Base-by-base conservation (phyloP, 2,113 vertebrate genomes). In the Nesogale talazaci region DNA sequence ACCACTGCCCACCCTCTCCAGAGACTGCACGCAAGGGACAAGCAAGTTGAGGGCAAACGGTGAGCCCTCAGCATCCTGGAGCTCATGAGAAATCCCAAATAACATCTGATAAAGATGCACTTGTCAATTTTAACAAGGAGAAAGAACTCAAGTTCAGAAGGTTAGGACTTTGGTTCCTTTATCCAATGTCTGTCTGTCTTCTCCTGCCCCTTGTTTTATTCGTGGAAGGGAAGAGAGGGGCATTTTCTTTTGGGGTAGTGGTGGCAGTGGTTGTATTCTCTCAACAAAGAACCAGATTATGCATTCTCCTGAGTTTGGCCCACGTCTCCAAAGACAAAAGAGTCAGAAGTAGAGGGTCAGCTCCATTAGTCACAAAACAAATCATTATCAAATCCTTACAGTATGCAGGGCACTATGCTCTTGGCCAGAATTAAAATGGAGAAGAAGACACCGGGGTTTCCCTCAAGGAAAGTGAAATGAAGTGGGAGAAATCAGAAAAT, bases 91-190 rank as follows among this genome's bases (percentile, higher is more conserved):
- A 89, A 78, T 25, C 46, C n/a, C 57, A 56, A 76, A 86, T 6
- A 29, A 77, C 29, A 46, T 42, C 2, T n/a, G 5, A 86, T 23
- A 87, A 0, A 80, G 56, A 20, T 29, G 69, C 34, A 65, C 56
- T 83, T 69, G 72, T 31, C 27, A 52, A 69, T 61, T 92, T 38
- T 57, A 12, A 77, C 25, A n/a, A 40, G 56, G 29, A 27, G 78
- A 46, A 79, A 59, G 67, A 81, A 87, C 17, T 8, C 82, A 38
- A 36, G 17, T 70, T 88, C 79, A 88, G 25, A 83, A 91, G 70
- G 57, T 72, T 80, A 84, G 67, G 15, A 38, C n/a, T 76, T 12
- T 63, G 46, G 65, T 25, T 70, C 65, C 56, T 83, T 76, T 87
- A 78, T 3, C n/a, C 70, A 57, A 27, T 5, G 57, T 82, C 42